phyloP scores from a whole-genome alignment of 2,113 vertebrate species.

The Phyllopteryx taeniolatus region DNA sequence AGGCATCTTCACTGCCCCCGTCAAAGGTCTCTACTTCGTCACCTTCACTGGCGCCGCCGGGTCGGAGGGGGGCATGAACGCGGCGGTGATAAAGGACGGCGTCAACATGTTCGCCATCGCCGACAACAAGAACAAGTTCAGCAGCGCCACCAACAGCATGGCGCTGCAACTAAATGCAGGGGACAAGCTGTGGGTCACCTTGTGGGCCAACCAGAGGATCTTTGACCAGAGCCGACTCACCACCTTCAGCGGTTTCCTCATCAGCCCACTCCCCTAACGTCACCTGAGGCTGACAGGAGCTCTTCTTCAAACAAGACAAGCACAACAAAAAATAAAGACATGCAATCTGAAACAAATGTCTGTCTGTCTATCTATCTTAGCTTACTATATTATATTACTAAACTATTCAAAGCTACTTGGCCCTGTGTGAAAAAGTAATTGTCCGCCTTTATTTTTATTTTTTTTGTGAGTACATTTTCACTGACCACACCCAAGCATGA shows the following conservation, averaged over 20 bases:
- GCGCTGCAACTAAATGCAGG: conserved; percentile 21
- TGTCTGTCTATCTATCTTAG: too few relatives aligned
- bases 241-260: conserved; percentile 1
- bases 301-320: neutral
- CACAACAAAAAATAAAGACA: neutral
- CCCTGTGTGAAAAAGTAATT: too few relatives aligned
- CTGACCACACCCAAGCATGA: too few relatives aligned
- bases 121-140: neutral
- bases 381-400: too few relatives aligned
- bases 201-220: conserved; percentile 6
- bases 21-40: conserved; percentile 17
- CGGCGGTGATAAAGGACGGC: conserved; percentile 19
- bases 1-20: conserved; percentile 13
- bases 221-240: conserved; percentile 16
- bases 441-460: too few relatives aligned
- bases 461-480: too few relatives aligned
- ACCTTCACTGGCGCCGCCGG: conserved; percentile 6
- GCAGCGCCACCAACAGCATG: conserved; percentile 24
- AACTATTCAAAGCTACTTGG: too few relatives aligned
- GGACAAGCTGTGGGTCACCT: conserved; percentile 8
- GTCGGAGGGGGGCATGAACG: conserved; percentile 7
- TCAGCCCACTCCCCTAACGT: neutral
- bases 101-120: conserved; percentile 16
- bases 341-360: too few relatives aligned
- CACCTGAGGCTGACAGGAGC: too few relatives aligned